These are phyloP conservation scores for Gulo gulo DNA, from an alignment of 2,113 vertebrate genomes.

Conservation along the genomic window DNA sequence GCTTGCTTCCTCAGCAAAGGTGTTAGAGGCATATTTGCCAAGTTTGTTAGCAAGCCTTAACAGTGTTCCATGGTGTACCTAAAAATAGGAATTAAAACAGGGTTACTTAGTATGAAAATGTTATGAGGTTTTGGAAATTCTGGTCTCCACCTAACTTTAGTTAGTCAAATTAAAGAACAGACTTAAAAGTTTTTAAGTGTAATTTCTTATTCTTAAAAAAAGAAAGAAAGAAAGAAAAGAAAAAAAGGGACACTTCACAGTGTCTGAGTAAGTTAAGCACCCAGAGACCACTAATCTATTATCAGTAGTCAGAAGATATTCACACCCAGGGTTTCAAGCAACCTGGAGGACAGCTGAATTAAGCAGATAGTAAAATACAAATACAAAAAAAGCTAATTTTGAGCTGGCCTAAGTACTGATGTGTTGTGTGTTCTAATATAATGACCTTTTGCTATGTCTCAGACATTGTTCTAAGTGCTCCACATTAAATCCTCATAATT, in stretches of 20 bases:
- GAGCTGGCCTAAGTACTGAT: not conserved
- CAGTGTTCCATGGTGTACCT: not conserved
- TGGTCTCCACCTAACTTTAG: not conserved
- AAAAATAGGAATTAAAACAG: slow-evolving; percentile 11
- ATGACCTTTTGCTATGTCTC: not conserved
- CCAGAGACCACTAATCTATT: slow-evolving; percentile 40
- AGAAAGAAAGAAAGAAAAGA: not conserved
- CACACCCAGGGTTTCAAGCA: slow-evolving; percentile 58
- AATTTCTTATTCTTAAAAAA: not conserved
- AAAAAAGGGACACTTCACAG: not conserved
- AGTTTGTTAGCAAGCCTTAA: slow-evolving; percentile 17
- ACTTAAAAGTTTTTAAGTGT: slow-evolving; percentile 35
- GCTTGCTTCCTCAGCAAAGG: not conserved
- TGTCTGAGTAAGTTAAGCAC: slow-evolving; percentile 21
- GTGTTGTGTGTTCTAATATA: not conserved
- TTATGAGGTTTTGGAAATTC: not conserved
- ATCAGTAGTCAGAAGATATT: slow-evolving; percentile 63
- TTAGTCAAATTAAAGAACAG: slow-evolving; percentile 23
- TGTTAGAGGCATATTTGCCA: not conserved
- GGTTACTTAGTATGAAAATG: not conserved
- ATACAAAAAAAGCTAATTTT: not conserved
- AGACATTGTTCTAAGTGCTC: not conserved
- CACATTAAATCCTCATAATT: not conserved
- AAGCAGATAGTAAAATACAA: slow-evolving; percentile 69
- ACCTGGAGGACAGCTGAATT: slow-evolving; percentile 59